Base-by-base conservation (phyloP, 1,140 invertebrate genomes). In the Drosophila micromelanica region DNA sequence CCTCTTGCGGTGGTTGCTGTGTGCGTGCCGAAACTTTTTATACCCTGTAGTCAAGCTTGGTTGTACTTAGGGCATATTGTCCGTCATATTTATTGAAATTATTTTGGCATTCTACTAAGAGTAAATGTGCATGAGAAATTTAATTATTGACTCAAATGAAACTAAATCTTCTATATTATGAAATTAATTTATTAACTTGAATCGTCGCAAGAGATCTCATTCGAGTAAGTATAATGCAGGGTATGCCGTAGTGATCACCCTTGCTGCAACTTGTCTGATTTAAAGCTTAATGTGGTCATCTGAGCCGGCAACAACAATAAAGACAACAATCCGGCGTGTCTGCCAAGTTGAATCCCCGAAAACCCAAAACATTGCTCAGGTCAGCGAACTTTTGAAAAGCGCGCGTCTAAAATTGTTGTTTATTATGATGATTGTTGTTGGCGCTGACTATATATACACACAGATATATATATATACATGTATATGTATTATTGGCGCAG, bases 351-450 rank as follows among this genome's bases (percentile, higher is more conserved):
- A 61, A 61, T 63, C 59, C 49, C 61, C 52, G 17, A 74, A 74
- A 75, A 61, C 35, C 60, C 75, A 77, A 87, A 87, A 77, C 78
- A 78, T 82, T 87, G 76, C 69, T 78, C 75, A 73, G 82, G 82
- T 87, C 82, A 87, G 76, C 79, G 82, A 87, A 89, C 82, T 76
- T 85, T 73, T 62, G 32, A 67, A 73, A 65, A 73, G 70, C 70
- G 62, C 70, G 43, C 69, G 42, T 57, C 73, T 52, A 73, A 80
- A 67, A 64, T 62, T 59, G 64, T 69, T 73, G 55, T 69, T 69
- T 73, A 68, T 73, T 73, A 49, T 64, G 56, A 49, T 71, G 27
- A 27, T 69, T 35, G 51, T 40, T 69, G 11, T 43, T 67, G 38
- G 49, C 45, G 27, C 13, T 46, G 11, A 68, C 74, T 62, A 77